Percentiles rank a stretch among this genome's conserved stretches.
Conservation (phyloP, 2,113 vertebrate genomes). For the Galbula dea region DNA sequence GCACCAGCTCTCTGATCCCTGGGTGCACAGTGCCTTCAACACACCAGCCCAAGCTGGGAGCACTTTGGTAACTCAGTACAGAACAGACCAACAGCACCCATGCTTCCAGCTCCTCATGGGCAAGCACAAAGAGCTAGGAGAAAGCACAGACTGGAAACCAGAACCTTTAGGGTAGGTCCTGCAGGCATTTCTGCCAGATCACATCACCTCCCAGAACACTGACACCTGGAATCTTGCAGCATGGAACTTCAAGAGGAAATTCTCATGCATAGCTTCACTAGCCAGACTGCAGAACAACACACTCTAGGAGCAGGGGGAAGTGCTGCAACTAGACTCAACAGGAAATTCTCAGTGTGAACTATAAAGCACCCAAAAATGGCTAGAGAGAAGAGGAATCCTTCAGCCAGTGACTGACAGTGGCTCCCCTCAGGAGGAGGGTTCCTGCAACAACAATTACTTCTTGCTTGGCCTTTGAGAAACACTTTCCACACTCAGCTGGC, state of each 20-base stretch:
- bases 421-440: not conserved
- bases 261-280: not conserved
- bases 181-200: not conserved
- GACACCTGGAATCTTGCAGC: not conserved
- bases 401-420: not conserved
- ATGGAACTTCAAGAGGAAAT: slow-evolving; percentile 25
- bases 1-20: not conserved
- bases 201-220: not conserved
- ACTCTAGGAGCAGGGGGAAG: not conserved
- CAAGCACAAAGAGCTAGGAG: not conserved
- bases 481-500: not conserved
- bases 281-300: not conserved
- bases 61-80: not conserved
- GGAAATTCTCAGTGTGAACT: slow-evolving; percentile 7
- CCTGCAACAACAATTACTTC: not conserved
- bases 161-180: not conserved
- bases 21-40: not conserved
- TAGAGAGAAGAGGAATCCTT: not conserved
- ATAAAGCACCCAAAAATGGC: not conserved
- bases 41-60: accelerated
- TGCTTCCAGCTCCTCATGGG: not conserved
- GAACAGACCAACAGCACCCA: not conserved
- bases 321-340: not conserved
- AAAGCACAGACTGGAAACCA: not conserved
- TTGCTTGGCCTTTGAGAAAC: not conserved